A percentile compares a stretch with the other conserved stretches of the same genome.
Evolutionary conservation across 1,140 invertebrate genomes (phyloP).

Genomic region (Ips typographus): DNA sequence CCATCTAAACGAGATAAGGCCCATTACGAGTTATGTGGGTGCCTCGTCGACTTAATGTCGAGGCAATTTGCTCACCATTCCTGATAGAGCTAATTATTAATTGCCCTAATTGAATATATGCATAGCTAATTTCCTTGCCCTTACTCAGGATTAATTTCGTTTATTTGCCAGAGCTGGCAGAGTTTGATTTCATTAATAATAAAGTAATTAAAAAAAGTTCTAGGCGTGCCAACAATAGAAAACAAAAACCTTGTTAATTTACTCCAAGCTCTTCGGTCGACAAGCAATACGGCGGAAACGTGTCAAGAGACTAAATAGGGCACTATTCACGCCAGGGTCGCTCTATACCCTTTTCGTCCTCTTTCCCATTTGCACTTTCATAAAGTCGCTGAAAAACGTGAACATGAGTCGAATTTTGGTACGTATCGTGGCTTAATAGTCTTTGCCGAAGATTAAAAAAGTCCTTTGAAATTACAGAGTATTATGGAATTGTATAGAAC

Average conservation of each 20-base stretch:
- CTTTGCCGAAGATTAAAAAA: background rate
- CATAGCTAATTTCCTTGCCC: too few species aligned
- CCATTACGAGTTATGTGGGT: too few species aligned
- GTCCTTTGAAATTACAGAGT: background rate
- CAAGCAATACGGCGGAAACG: conserved; percentile 24
- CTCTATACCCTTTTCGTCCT: conserved; percentile 17
- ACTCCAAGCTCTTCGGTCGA: conserved; percentile 10
- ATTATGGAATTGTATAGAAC: too few species aligned
- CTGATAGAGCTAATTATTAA: too few species aligned
- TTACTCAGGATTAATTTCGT: too few species aligned
- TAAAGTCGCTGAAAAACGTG: conserved; percentile 11
- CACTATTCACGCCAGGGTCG: conserved; percentile 12
- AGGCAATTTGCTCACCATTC: too few species aligned
- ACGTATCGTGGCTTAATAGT: background rate
- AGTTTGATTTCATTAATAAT: background rate
- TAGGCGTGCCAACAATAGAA: background rate
- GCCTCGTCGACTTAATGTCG: too few species aligned
- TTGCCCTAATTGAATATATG: too few species aligned
- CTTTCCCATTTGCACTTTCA: conserved; percentile 6
- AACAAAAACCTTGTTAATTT: conserved; percentile 24
- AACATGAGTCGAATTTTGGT: background rate
- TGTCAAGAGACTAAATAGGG: conserved; percentile 28
- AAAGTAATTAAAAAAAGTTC: conserved; percentile 1
- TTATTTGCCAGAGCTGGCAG: background rate
- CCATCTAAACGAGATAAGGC: too few species aligned